Percentiles rank a stretch among this genome's conserved stretches.
phyloP scores from a whole-genome alignment of 2,888 invertebrate species.

The Colletes collaris region DNA sequence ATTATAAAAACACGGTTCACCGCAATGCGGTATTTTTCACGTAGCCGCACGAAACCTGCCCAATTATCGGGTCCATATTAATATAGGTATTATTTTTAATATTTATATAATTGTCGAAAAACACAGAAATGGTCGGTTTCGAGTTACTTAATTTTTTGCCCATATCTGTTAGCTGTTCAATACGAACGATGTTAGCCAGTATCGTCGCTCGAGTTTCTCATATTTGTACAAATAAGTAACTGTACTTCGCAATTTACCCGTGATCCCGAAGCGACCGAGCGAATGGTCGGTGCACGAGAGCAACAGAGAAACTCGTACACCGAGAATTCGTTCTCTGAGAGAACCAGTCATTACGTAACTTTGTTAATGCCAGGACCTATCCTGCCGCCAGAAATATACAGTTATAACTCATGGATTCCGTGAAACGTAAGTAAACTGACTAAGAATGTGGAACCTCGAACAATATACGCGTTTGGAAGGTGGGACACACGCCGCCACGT shows the following conservation, averaged over 20 bases:
- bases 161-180: slow-evolving; percentile 1
- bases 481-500: slow-evolving; percentile 22
- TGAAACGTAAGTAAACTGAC: slow-evolving; percentile 20
- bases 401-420: slow-evolving; percentile 52
- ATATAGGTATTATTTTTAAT: too few relatives aligned
- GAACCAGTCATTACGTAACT: slow-evolving; percentile 71
- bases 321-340: slow-evolving; percentile 58
- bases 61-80: too few relatives aligned
- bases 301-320: slow-evolving; percentile 42
- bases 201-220: slow-evolving; percentile 51
- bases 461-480: not conserved
- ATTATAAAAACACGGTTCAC: too few relatives aligned
- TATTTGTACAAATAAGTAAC: slow-evolving; percentile 67
- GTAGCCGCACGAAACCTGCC: too few relatives aligned
- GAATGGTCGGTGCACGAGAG: slow-evolving; percentile 7
- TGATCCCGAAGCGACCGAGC: slow-evolving; percentile 23
- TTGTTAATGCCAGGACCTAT: slow-evolving; percentile 58
- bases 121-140: too few relatives aligned
- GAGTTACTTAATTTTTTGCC: not conserved
- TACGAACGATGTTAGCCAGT: slow-evolving; percentile 13
- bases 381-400: slow-evolving; percentile 46
- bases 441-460: slow-evolving; percentile 1
- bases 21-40: too few relatives aligned
- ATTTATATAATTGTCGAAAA: too few relatives aligned
- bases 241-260: slow-evolving; percentile 67